Percentiles rank a stretch among this genome's conserved stretches.
Evolutionary conservation across 2,797 vertebrate genomes (phyloP).

Genomic region (Dendrocincla fuliginosa): DNA sequence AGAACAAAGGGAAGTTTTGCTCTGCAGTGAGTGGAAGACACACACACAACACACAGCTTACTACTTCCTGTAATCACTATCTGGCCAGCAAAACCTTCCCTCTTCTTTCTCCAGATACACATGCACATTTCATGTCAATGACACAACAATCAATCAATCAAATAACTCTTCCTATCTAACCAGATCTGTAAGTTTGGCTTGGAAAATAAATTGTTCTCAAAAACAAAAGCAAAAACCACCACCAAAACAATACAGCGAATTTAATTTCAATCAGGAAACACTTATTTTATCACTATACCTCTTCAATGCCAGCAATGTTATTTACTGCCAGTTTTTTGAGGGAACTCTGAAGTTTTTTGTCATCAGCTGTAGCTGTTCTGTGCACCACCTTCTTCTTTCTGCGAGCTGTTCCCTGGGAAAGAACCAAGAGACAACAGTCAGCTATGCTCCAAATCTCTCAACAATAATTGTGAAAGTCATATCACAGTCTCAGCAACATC

Average conservation of each 20-base stretch:
- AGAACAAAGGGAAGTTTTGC: not conserved
- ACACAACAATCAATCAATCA: not conserved
- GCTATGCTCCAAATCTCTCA: not conserved
- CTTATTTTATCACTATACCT: conserved; percentile 78
- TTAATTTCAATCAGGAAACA: not conserved
- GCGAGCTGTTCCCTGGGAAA: conserved; percentile 90
- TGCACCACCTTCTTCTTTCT: conserved; percentile 99
- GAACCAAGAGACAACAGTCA: not conserved
- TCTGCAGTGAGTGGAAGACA: not conserved
- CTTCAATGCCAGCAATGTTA: conserved; percentile 98
- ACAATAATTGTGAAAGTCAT: not conserved
- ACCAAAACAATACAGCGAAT: not conserved
- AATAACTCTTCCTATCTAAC: not conserved
- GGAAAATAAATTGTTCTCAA: not conserved
- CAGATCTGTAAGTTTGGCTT: not conserved
- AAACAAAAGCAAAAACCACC: not conserved
- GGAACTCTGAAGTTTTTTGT: conserved; percentile 98
- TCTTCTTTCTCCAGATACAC: not conserved
- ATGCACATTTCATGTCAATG: not conserved
- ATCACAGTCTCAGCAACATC: not conserved
- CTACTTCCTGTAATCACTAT: not conserved
- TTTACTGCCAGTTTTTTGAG: conserved; percentile 98
- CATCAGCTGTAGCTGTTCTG: conserved; percentile 96
- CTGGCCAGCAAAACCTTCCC: not conserved
- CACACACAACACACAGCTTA: not conserved